Base-by-base conservation (phyloP, 2,888 invertebrate species). In the Eurytoma adleriae region DNA sequence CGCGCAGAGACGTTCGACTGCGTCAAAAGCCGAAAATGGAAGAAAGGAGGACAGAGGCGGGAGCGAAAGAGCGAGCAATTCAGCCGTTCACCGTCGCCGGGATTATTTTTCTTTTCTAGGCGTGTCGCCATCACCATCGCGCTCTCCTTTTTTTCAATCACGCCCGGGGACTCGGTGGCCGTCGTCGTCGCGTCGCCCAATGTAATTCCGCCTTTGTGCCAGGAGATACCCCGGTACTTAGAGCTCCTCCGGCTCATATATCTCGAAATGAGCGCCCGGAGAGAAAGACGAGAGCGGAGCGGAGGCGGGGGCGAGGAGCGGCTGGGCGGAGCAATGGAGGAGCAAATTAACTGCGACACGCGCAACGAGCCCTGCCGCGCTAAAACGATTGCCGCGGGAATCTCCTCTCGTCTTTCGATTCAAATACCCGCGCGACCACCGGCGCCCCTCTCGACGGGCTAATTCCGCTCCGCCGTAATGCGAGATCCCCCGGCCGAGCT, bases 331-430 rank as follows among this genome's bases (percentile, higher is more conserved):
- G 78, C 69, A 81, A 66, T 84, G 84, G 79, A 79, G 81, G 79
- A 84, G 79, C 88, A 89, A 89, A 89, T 89, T 89, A 89, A 89
- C 88, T 86, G 82, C 83, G 84, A 82, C 81, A 75, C 86, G 85
- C 82, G 82, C 84, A 81, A 84, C 84, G 87, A 85, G 85, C 86
- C 87, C 84, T 84, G 85, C 10, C 85, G 40, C 16, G 79, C 84
- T 84, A 84, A 84, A 86, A 86, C 87, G 86, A 87, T 86, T 87
- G 87, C 85, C 85, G 86, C 86, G 13, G 24, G 87, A 88, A 89
- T 89, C 88, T 88, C 73, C 68, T 48, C 57, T 52, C 67, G 40
- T n/a, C 62, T 40, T 18, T n/a, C 62, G 62, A 62, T 62, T 62
- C 30, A 62, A 62, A 62, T 62, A 30, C 40, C 40, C 40, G 40